These are phyloP conservation scores for Neodiprion virginianus DNA, from an alignment of 1,140 invertebrate species.

Conservation along the genomic window DNA sequence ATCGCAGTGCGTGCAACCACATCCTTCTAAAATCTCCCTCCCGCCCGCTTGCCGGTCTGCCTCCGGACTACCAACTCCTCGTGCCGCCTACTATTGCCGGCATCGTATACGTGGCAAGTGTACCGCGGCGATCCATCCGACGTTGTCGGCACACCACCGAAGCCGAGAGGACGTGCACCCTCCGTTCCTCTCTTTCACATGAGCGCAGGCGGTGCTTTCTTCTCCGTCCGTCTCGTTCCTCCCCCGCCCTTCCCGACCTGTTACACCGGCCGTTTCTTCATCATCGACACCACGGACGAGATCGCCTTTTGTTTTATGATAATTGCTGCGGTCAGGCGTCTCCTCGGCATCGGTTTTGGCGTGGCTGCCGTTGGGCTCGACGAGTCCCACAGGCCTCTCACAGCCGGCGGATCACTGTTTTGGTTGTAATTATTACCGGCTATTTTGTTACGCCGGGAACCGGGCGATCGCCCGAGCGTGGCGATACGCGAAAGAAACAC, in stretches of 20 bases:
- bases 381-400: neutral
- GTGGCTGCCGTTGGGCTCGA: too few relatives aligned
- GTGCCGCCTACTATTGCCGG: too few relatives aligned
- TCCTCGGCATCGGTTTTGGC: too few relatives aligned
- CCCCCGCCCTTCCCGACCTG: conserved; percentile 32
- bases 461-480: neutral
- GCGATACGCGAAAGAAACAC: neutral
- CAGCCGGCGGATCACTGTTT: neutral
- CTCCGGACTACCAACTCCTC: too few relatives aligned
- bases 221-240: conserved; percentile 26
- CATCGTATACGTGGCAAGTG: too few relatives aligned
- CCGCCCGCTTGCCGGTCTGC: too few relatives aligned
- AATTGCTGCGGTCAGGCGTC: conserved; percentile 38
- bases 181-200: conserved; percentile 15
- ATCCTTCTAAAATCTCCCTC: conserved; percentile 50
- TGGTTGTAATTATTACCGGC: neutral
- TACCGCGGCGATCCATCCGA: too few relatives aligned
- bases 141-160: too few relatives aligned
- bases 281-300: conserved; percentile 52
- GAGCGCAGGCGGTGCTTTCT: neutral
- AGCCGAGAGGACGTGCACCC: neutral
- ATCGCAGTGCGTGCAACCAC: conserved; percentile 61
- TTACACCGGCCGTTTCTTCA: conserved; percentile 53
- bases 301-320: conserved; percentile 61
- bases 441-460: neutral